Base-by-base conservation (phyloP, 37 sponge, comb jelly and placozoan species). In the Agelas oroides region DNA sequence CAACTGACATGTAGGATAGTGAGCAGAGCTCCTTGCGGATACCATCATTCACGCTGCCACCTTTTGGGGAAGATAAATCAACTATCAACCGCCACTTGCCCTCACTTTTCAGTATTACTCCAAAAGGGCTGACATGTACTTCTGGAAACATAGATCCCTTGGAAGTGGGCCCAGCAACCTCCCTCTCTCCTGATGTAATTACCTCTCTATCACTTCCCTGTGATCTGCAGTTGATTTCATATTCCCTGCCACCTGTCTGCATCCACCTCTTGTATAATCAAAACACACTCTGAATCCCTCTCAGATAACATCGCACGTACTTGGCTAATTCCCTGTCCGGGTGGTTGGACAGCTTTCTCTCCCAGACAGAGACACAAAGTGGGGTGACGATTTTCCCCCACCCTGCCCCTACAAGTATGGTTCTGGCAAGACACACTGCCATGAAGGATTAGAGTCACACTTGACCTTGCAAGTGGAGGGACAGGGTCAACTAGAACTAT, bases 41-140 rank as follows among this genome's bases (percentile, higher is more conserved):
- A 24, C 73, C 73, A 39, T 72, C 73, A 25, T 72, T 72, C 37
- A 72, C 73, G 23, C 73, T 72, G 21, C 35, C 24, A 18, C 73
- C 73, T 25, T 36, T 2, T 1, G 73, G 73, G 2, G 73, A 1
- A 18, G 73, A 72, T 25, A 72, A 53, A 16, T 72, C 16, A 14
- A 40, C 36, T 24, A 72, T 75, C 59, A 75, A 34, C 5, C 76
- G 31, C 76, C 76, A 75, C 32, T 56, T 59, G 3, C 36, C 76
- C 32, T 59, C 76, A 28, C 30, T 33, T 36, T 75, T 75, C 2
- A 60, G 70, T 6, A 69, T 69, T 5, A 69, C 70, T 35, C 70
- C 70, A 69, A 69, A 69, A 21, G 70, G 70, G 14, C 54, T 53
- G 60, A 56, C 59, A 18, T 75, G 76, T 1, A 75, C 36, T 20